Evolutionary conservation across 2,113 vertebrate genomes (phyloP).

Genomic region (Anhinga anhinga): DNA sequence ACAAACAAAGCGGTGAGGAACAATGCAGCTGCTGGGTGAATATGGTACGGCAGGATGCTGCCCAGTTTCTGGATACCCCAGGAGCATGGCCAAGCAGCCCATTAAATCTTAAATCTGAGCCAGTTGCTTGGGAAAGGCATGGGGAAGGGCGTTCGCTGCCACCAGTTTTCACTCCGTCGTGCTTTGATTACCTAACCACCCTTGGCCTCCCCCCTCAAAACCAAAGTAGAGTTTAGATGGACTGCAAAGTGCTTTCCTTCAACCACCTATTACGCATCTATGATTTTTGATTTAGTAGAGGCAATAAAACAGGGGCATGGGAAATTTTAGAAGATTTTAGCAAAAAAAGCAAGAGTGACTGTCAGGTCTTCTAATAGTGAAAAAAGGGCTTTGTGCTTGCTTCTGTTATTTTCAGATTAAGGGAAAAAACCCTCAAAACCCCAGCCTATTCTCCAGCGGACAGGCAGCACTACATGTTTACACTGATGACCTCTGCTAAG

Average conservation of each 20-base stretch:
- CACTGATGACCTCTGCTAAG: background rate
- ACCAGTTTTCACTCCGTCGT: background rate
- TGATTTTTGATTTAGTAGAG: background rate
- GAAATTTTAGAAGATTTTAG: constrained; percentile 13
- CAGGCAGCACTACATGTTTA: background rate
- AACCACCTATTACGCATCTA: background rate
- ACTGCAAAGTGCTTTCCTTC: background rate
- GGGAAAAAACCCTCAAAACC: background rate
- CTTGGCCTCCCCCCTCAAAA: background rate
- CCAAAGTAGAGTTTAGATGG: background rate
- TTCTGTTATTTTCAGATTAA: background rate
- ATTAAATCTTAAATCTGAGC: background rate
- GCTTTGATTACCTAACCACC: background rate
- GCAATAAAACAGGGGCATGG: background rate
- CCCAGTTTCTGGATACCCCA: rapidly evolving
- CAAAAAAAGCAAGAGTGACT: background rate
- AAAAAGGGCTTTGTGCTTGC: background rate
- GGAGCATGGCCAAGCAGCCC: background rate
- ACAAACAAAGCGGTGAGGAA: background rate
- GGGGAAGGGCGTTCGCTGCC: background rate
- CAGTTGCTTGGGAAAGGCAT: background rate
- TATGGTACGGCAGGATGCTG: rapidly evolving
- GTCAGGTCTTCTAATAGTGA: background rate
- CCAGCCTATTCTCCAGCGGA: background rate
- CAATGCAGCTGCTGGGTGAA: background rate